phyloP scores from a whole-genome alignment of 1,140 invertebrate genomes.

The Solenopsis invicta region DNA sequence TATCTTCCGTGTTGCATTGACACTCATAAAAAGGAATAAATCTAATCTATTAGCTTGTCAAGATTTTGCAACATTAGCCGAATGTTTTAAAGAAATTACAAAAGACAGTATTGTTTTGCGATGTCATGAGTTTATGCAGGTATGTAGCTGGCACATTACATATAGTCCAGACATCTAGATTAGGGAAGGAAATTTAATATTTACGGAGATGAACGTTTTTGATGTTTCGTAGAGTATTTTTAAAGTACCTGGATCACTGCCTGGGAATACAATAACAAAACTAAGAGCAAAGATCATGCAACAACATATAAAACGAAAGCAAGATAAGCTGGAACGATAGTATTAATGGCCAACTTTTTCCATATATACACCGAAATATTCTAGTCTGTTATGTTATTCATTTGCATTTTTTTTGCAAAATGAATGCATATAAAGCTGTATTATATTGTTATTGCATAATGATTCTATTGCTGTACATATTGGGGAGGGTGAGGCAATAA shows the following conservation, averaged over 20 bases:
- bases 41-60: conserved; percentile 91
- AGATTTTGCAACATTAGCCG: conserved; percentile 92
- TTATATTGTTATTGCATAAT: conserved; percentile 65
- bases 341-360: conserved; percentile 69
- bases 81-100: conserved; percentile 93
- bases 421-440: conserved; percentile 63
- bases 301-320: conserved; percentile 85
- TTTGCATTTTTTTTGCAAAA: conserved; percentile 58
- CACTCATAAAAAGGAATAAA: conserved; percentile 92
- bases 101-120: conserved; percentile 91
- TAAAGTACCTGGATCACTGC: conserved; percentile 92
- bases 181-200: background rate
- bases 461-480: conserved; percentile 68
- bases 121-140: conserved; percentile 95
- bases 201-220: background rate
- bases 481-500: too few relatives aligned
- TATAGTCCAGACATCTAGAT: background rate
- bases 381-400: conserved; percentile 80
- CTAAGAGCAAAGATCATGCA: conserved; percentile 88
- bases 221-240: conserved; percentile 91
- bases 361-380: conserved; percentile 66
- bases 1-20: conserved; percentile 94
- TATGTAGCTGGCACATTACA: conserved; percentile 80
- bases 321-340: conserved; percentile 81
- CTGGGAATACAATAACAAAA: conserved; percentile 89